Evolutionary conservation across 2,797 vertebrate genomes (phyloP).

Genomic region (Pteronotus mesoamericanus): DNA sequence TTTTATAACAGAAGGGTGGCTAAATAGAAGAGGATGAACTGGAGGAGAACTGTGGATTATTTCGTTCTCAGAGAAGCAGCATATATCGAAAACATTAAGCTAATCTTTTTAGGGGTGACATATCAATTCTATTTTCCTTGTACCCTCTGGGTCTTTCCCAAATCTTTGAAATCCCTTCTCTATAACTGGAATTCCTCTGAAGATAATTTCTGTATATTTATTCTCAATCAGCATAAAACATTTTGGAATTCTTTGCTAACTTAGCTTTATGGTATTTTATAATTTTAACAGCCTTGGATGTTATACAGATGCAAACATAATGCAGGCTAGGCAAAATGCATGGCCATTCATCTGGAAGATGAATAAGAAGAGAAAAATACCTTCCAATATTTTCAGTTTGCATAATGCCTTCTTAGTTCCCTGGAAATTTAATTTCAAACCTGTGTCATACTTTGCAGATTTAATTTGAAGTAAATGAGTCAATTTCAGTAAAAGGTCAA

Average conservation of each 20-base stretch:
- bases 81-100: slow-evolving; percentile 27
- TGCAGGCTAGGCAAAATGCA: background rate
- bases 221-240: slow-evolving; percentile 47
- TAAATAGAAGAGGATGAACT: slow-evolving; percentile 32
- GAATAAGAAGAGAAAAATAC: background rate
- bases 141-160: slow-evolving; percentile 49
- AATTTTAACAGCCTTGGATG: slow-evolving; percentile 26
- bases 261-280: slow-evolving; percentile 10
- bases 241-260: slow-evolving; percentile 25
- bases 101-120: slow-evolving; percentile 29
- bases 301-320: background rate
- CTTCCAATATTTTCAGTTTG: slow-evolving; percentile 48
- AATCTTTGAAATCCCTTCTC: slow-evolving; percentile 55
- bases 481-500: slow-evolving; percentile 44
- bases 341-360: background rate
- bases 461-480: slow-evolving; percentile 24
- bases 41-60: slow-evolving; percentile 39
- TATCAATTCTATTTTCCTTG: slow-evolving; percentile 52
- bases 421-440: slow-evolving; percentile 29
- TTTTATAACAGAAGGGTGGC: slow-evolving; percentile 41
- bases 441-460: background rate
- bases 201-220: slow-evolving; percentile 52
- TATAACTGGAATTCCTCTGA: slow-evolving; percentile 17
- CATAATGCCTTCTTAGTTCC: background rate
- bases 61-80: slow-evolving; percentile 35